phyloP scores from a whole-genome alignment of 64 coral and sea anemone species.

The Acropora tenuis region DNA sequence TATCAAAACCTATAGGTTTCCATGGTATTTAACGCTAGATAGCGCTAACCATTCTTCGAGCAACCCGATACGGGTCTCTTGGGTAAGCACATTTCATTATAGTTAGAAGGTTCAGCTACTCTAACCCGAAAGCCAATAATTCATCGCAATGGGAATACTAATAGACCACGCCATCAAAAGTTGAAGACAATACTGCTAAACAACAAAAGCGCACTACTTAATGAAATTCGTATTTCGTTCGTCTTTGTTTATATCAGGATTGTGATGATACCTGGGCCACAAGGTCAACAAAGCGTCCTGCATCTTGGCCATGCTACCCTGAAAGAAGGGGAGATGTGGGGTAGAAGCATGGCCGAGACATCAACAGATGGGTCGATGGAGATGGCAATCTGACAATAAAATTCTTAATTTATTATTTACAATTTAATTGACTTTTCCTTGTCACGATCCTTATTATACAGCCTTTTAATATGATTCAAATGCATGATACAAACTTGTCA shows the following conservation, averaged over 20 bases:
- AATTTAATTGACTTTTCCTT: too few relatives aligned
- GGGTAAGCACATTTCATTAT: not conserved
- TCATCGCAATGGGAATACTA: not conserved
- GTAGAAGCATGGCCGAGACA: not conserved
- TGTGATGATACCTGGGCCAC: not conserved
- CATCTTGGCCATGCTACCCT: not conserved
- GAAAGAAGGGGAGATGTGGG: not conserved
- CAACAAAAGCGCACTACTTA: not conserved
- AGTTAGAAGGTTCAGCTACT: not conserved
- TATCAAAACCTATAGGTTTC: too few relatives aligned
- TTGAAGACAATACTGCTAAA: not conserved
- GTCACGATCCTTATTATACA: too few relatives aligned
- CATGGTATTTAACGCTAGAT: too few relatives aligned
- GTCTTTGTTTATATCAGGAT: slow-evolving; percentile 9
- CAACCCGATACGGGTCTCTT: not conserved
- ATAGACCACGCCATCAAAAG: not conserved
- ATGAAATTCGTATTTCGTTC: not conserved
- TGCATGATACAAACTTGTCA: too few relatives aligned
- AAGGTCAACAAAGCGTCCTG: not conserved
- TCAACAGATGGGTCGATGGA: not conserved
- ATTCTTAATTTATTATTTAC: not conserved
- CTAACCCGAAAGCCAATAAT: not conserved
- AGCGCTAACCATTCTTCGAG: too few relatives aligned
- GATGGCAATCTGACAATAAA: not conserved
- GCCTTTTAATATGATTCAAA: too few relatives aligned